Percentiles rank a stretch among this genome's conserved stretches.
phyloP scores from a whole-genome alignment of 2,113 vertebrate genomes.

The Propithecus coquereli region DNA sequence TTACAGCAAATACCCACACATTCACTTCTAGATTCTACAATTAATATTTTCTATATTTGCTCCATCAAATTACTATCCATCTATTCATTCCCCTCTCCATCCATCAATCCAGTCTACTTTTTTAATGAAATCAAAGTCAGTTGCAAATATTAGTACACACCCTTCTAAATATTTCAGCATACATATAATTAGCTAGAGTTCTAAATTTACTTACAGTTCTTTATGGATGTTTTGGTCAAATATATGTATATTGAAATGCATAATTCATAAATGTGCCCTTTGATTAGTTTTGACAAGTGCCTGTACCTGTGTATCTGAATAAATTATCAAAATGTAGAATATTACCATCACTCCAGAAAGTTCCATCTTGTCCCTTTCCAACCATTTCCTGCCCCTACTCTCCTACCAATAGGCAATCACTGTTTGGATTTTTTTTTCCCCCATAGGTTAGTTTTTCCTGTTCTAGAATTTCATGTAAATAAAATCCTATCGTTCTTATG shows the following conservation, averaged over 20 bases:
- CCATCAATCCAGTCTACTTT: background rate
- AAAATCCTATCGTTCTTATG: background rate
- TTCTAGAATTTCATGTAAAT: background rate
- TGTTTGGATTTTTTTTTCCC: background rate
- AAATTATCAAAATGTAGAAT: background rate
- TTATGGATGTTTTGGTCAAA: background rate
- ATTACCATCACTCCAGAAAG: background rate
- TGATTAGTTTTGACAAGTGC: background rate
- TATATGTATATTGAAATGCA: background rate
- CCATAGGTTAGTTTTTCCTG: background rate
- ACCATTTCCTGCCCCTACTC: background rate
- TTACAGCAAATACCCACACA: background rate
- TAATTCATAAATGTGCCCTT: background rate
- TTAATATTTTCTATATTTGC: background rate
- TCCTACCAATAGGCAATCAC: background rate
- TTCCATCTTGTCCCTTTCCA: background rate
- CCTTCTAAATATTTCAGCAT: background rate
- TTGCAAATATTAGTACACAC: background rate
- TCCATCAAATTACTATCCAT: background rate
- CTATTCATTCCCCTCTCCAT: background rate
- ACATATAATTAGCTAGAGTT: background rate
- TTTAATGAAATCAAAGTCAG: background rate
- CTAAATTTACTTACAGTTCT: background rate
- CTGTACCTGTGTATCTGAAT: background rate
- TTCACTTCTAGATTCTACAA: background rate